Conservation (phyloP, 2,113 vertebrate genomes). For the Zeus faber region DNA sequence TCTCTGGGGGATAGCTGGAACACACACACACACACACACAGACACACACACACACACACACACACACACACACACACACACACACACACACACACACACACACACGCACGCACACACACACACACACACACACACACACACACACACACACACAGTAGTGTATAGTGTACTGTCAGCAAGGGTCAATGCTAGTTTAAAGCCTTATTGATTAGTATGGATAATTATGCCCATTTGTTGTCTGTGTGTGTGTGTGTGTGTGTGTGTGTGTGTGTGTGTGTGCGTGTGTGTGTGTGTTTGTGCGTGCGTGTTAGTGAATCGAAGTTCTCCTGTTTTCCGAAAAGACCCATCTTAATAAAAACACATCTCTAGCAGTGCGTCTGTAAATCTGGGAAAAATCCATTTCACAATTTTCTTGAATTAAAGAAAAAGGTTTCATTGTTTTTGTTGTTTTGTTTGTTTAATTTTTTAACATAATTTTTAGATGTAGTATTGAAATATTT, state of each 20-base stretch:
- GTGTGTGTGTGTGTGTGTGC: background rate
- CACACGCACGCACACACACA: background rate
- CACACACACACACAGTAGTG: constrained; percentile 10
- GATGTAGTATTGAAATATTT: too few species aligned
- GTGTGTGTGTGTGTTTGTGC: background rate
- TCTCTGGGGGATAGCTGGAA: too few species aligned
- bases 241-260: constrained; percentile 20
- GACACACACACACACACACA: background rate
- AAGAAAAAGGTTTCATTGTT: too few species aligned
- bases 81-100: constrained; percentile 19
- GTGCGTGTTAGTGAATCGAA: background rate
- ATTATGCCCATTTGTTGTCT: constrained; percentile 46
- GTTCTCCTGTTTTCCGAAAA: too few species aligned
- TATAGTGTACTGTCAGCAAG: too few species aligned
- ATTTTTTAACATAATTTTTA: too few species aligned
- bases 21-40: background rate
- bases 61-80: constrained; percentile 12
- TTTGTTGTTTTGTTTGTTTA: too few species aligned
- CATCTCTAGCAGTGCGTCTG: too few species aligned
- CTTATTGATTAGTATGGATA: constrained; percentile 57
- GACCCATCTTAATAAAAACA: too few species aligned
- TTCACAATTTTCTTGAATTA: too few species aligned
- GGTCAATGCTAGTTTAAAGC: constrained; percentile 51
- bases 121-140: constrained; percentile 13
- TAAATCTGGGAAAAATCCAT: too few species aligned